Base-by-base conservation (phyloP, 1,140 invertebrate genomes). In the Drosophila persimilis region DNA sequence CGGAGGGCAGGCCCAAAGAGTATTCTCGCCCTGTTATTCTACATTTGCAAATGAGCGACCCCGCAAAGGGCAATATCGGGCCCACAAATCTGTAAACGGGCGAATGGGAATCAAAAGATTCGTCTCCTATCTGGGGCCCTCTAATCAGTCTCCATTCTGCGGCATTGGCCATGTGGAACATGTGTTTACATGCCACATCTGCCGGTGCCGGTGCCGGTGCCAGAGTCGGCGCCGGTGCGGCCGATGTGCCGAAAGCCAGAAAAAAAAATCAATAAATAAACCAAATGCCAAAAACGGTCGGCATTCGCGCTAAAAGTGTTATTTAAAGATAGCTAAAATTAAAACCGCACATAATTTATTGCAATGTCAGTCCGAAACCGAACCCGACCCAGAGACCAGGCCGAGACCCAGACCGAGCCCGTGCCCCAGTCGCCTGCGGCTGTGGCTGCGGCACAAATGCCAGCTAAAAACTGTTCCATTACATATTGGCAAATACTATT, bases 321-420 rank as follows among this genome's bases (percentile, higher is more conserved):
- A 84, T 69, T 62, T 74, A 86, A 76, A 85, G 73, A 85, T 73
- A 64, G 77, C 80, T 73, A 85, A 85, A 84, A 77, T 73, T 85
- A 74, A 80, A 81, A 71, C 46, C 62, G 73, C 60, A 72, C 71
- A 73, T 66, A 78, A 83, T 71, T 84, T 78, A 75, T 75, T 58
- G 75, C 75, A 65, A 29, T 47, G 51, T 55, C 66, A 74, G 56
- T 15, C 31, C 41, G 61, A 39, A 20, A 1, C 20, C 20, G 20
- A 20, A 20, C 1, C 20, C 1, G 20, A 20, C 1, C 20, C 20
- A 20, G 20, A 20, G 35, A 31, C 46, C 24, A 26, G 53, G 24
- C 70, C 44, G 24, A 26, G 24, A 4, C 41, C 58, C 22, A 13
- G 35, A 31, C 46, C 24, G 24, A 26, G 53, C 35, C 70, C 44